Conservation (phyloP, 2,113 vertebrate genomes). For the Plecturocebus donacophilus region DNA sequence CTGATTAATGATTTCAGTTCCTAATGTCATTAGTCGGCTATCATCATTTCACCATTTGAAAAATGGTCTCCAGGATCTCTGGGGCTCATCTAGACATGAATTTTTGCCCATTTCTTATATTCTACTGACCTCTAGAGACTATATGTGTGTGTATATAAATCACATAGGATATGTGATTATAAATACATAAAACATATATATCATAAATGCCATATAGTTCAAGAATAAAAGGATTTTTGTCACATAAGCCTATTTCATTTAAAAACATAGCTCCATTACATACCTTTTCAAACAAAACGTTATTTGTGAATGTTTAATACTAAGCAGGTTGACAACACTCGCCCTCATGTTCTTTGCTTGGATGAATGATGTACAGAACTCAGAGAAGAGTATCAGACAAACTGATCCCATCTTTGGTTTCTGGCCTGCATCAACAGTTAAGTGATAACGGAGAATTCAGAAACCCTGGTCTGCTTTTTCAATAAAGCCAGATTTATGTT, state of each 20-base stretch:
- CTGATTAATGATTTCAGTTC: conserved; percentile 83
- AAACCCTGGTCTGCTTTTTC: not conserved
- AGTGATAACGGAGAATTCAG: not conserved
- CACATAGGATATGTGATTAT: not conserved
- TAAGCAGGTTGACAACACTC: not conserved
- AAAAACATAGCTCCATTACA: not conserved
- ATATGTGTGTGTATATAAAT: conserved; percentile 68
- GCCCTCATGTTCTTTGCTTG: not conserved
- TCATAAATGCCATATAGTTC: not conserved
- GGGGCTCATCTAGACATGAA: conserved; percentile 63
- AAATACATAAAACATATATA: not conserved
- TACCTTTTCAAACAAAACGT: not conserved
- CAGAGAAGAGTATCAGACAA: not conserved
- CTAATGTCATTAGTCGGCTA: conserved; percentile 77
- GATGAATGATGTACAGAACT: not conserved
- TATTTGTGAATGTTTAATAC: not conserved
- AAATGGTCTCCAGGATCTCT: conserved; percentile 55
- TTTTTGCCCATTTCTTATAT: conserved; percentile 86
- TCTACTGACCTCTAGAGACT: conserved; percentile 92
- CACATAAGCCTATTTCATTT: not conserved
- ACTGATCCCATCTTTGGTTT: not conserved
- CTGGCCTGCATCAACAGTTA: not conserved
- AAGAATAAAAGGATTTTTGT: not conserved
- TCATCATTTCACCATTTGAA: conserved; percentile 75
- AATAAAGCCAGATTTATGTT: conserved; percentile 50